Percentiles rank a stretch among this genome's conserved stretches.
Conservation (phyloP, 2,888 invertebrate species). For the Allophyes oxyacanthae region DNA sequence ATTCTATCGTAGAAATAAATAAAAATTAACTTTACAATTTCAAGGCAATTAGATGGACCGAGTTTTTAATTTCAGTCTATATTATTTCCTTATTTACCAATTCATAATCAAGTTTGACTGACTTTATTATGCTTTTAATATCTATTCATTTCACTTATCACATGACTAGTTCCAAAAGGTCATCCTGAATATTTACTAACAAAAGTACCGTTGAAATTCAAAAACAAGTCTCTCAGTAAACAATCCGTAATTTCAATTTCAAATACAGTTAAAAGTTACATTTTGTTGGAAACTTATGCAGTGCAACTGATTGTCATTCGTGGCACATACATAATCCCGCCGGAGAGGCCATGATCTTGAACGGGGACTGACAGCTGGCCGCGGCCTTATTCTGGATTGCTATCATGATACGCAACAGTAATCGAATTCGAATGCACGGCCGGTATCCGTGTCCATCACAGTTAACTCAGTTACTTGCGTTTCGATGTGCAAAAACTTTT, state of each 20-base stretch:
- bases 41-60: too few relatives aligned
- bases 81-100: too few relatives aligned
- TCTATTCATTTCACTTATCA: too few relatives aligned
- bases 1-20: too few relatives aligned
- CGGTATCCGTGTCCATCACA: conserved; percentile 55
- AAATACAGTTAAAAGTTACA: conserved; percentile 69
- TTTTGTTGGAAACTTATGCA: conserved; percentile 71
- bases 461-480: conserved; percentile 53
- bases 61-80: too few relatives aligned
- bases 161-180: too few relatives aligned
- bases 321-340: conserved; percentile 79
- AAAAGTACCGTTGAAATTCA: conserved; percentile 45
- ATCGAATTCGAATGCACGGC: conserved; percentile 58
- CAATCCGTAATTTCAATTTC: conserved; percentile 68
- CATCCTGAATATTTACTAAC: conserved; percentile 29
- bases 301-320: conserved; percentile 80
- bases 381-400: conserved; percentile 70
- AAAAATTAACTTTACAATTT: too few relatives aligned
- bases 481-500: conserved; percentile 42
- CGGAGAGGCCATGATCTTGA: conserved; percentile 82
- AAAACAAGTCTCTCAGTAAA: conserved; percentile 48
- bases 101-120: too few relatives aligned
- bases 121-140: too few relatives aligned
- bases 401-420: conserved; percentile 63
- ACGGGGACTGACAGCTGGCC: conserved; percentile 70